Evolutionary conservation across 2,113 vertebrate species (phyloP).

Genomic region (Arvicanthis niloticus): DNA sequence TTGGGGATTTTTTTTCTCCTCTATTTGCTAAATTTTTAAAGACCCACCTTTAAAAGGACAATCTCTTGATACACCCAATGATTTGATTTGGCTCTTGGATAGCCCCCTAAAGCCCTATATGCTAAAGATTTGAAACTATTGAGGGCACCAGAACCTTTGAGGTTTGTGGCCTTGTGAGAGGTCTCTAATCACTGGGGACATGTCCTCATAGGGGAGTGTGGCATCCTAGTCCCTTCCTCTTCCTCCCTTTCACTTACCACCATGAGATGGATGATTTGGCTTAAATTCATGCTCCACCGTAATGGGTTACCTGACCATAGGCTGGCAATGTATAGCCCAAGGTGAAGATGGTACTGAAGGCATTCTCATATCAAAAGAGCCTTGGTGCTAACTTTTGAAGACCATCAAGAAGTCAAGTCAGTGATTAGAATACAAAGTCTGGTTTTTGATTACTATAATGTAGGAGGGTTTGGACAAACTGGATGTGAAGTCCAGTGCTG

Average conservation of each 20-base stretch:
- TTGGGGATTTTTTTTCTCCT: neutral
- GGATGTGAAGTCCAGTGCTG: neutral
- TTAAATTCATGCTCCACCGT: too few species aligned
- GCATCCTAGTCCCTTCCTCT: neutral
- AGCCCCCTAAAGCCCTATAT: neutral
- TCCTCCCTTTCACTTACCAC: neutral
- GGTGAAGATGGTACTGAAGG: too few species aligned
- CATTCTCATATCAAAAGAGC: neutral
- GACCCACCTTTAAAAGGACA: neutral
- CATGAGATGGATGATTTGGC: neutral
- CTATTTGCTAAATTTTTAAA: neutral
- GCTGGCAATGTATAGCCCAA: neutral
- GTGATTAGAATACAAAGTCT: neutral
- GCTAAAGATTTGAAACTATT: neutral
- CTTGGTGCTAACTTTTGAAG: neutral
- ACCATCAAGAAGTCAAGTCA: neutral
- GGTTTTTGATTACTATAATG: neutral
- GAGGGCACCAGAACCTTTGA: neutral
- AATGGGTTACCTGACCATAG: neutral
- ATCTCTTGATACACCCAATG: neutral
- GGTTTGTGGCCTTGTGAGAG: neutral
- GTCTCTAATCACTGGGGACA: neutral
- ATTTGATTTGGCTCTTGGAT: neutral
- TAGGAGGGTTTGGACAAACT: neutral
- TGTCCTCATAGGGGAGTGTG: neutral